A percentile compares a stretch with the other conserved stretches of the same genome.
Evolutionary conservation across 2,797 vertebrate genomes (phyloP).

Genomic region (Kryptopterus vitreolus): DNA sequence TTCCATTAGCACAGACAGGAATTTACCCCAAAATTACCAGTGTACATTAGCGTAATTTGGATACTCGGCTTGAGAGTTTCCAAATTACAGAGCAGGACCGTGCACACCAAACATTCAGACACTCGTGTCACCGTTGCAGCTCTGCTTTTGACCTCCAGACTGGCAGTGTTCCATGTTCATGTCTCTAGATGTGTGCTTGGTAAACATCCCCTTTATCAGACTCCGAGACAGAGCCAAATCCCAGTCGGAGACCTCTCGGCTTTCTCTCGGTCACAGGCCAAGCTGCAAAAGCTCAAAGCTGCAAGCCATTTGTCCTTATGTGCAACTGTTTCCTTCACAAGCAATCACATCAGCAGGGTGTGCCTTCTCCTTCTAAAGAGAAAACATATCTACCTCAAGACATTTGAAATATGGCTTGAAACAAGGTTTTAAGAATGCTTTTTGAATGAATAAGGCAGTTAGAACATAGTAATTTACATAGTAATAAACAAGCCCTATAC

Average conservation of each 20-base stretch:
- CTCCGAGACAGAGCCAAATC: slow-evolving; percentile 11
- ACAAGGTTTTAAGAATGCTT: not conserved
- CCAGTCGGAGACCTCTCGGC: not conserved
- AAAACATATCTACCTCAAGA: not conserved
- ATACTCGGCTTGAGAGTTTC: not conserved
- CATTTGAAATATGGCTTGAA: not conserved
- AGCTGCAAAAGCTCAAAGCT: slow-evolving; percentile 10
- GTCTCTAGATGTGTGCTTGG: slow-evolving; percentile 16
- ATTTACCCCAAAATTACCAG: not conserved
- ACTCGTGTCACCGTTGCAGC: not conserved
- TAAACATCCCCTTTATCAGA: slow-evolving; percentile 23
- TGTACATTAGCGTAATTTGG: not conserved
- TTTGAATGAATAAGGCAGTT: not conserved
- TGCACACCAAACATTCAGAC: not conserved
- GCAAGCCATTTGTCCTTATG: slow-evolving; percentile 10
- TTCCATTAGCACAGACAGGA: not conserved
- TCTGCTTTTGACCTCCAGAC: slow-evolving; percentile 5
- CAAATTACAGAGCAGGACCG: not conserved
- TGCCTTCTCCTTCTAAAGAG: slow-evolving; percentile 1
- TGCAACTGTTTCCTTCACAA: slow-evolving; percentile 20
- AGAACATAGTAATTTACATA: not conserved
- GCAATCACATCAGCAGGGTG: not conserved
- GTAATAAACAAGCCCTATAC: too few relatives aligned
- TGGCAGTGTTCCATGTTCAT: slow-evolving; percentile 13
- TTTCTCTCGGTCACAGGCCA: slow-evolving; percentile 18